phyloP scores from a whole-genome alignment of 2,888 invertebrate genomes.

The Tenthredo notha region DNA sequence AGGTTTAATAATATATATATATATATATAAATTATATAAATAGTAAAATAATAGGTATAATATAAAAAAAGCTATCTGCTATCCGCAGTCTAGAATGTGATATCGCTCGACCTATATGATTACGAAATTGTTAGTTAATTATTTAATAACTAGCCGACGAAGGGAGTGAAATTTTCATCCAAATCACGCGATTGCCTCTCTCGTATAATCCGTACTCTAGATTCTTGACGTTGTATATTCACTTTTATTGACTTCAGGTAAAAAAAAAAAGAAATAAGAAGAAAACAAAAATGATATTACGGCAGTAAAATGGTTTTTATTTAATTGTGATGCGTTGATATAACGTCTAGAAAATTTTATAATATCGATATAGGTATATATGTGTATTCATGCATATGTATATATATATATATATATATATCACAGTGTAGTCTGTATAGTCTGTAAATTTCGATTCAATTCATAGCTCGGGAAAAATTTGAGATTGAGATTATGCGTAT shows the following conservation, averaged over 20 bases:
- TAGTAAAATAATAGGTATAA: not conserved
- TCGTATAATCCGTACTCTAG: conserved; percentile 15
- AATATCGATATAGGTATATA: not conserved
- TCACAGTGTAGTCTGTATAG: conserved; percentile 14
- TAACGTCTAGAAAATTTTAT: conserved; percentile 3
- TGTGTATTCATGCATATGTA: not conserved
- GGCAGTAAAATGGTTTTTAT: not conserved
- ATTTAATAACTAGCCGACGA: conserved; percentile 22
- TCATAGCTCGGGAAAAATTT: conserved; percentile 3
- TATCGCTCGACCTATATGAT: conserved; percentile 38
- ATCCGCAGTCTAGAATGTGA: conserved; percentile 63
- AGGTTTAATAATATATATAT: not conserved
- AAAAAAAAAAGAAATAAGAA: not conserved
- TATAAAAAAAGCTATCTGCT: conserved; percentile 60
- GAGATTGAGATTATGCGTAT: not conserved
- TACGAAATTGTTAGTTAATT: conserved; percentile 44
- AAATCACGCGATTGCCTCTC: conserved; percentile 52
- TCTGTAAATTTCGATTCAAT: conserved; percentile 22
- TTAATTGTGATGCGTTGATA: not conserved
- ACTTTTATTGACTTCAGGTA: not conserved
- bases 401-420: not conserved
- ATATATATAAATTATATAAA: not conserved
- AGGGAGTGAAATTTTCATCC: conserved; percentile 40
- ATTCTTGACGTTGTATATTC: not conserved
- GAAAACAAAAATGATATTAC: not conserved